Conservation (phyloP, 2,888 invertebrate genomes). For the Hypercompe scribonia region DNA sequence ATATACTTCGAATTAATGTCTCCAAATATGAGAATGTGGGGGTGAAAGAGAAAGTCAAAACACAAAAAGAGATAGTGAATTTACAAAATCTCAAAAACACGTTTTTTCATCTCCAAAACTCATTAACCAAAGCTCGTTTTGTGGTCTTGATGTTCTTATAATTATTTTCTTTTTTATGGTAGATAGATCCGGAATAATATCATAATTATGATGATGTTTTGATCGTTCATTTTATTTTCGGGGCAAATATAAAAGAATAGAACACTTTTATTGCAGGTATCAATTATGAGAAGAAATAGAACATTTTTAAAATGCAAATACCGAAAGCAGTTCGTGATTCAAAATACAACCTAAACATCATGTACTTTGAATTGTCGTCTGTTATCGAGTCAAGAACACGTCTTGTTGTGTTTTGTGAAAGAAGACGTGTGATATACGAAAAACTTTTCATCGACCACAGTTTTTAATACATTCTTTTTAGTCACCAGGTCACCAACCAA, state of each 20-base stretch:
- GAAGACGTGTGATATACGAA: too few species aligned
- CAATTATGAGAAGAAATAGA: neutral
- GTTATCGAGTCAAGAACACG: too few species aligned
- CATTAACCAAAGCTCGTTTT: neutral
- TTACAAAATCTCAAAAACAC: neutral
- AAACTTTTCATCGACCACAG: too few species aligned
- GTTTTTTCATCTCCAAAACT: neutral
- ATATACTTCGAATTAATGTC: neutral
- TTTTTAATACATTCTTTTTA: too few species aligned
- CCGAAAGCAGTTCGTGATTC: too few species aligned
- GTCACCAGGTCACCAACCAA: too few species aligned
- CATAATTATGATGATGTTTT: neutral
- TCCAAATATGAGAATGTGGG: neutral
- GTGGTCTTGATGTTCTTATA: neutral
- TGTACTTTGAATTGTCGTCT: too few species aligned
- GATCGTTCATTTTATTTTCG: neutral
- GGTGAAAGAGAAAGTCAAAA: slow-evolving; percentile 4
- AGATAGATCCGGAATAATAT: neutral
- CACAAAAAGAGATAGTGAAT: neutral
- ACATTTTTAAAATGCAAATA: neutral
- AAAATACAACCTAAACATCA: too few species aligned
- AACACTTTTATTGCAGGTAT: neutral
- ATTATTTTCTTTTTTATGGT: neutral
- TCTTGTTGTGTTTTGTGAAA: too few species aligned
- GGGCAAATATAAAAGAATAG: neutral